Base-by-base conservation (phyloP, 2,888 invertebrate genomes). In the Lithophane leautieri region DNA sequence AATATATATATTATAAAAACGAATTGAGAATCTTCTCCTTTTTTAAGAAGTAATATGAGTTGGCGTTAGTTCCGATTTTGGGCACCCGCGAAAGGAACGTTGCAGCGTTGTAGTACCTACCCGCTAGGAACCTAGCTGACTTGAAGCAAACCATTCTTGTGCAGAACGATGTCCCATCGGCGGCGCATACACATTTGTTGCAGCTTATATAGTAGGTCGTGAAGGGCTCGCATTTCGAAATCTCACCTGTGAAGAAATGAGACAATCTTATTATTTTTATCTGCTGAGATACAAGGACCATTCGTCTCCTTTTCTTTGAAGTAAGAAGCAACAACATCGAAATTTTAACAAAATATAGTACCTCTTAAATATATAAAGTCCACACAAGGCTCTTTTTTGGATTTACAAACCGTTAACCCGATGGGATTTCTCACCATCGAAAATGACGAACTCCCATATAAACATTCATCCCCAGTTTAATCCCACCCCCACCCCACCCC, bases 151-250 rank as follows among this genome's bases (percentile, higher is more conserved):
- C 78, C 91, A 95, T 92, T 69, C 88, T 91, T 0, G 95, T 95
- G 76, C 95, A 95, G 56, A 87, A 94, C 0, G 91, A 19, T 0
- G 76, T 76, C 0, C 92, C 90, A 1, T 95, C 95, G 0, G 95
- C 95, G 0, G 89, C 89, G 81, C 95, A 95, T 0, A 95, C 89
- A 70, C 95, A 95, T 76, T 88, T 89, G 68, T 95, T 95, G 81
- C 95, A 95, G 2, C 88, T 80, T 0, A 90, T 42, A 22, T 75
- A 78, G 76, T 86, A 93, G 0, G 90, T 87, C 0, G 91, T 89
- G 78, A 95, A 95, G 0, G 95, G 95, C 50, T 89, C 78, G 77
- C 95, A 95, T 50, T 86, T 83, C 0, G 69, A 47, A 8, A 54
- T 22, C 2, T 81, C 83, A 28, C 84, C 92, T 92, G 86, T 25